Evolutionary conservation across 2,113 vertebrate genomes (phyloP), one percentile per base, ranked within the genome.

Genomic region (Aythya baeri): DNA sequence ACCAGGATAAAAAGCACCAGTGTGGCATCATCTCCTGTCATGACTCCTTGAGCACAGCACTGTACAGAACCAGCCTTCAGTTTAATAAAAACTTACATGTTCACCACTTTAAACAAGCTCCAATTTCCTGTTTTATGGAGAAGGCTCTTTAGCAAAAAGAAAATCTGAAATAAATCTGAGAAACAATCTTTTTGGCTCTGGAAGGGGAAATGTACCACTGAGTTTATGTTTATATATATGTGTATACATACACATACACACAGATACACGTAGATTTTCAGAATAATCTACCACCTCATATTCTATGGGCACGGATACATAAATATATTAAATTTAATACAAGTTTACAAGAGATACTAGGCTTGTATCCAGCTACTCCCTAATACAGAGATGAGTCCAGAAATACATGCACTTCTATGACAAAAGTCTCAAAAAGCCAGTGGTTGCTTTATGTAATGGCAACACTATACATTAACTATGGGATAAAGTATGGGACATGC

Each of bases 201-300:
- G 17, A 63, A 75, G 75, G 13, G 77, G 89, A 94, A 83, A 43
- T 1, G 22, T 38, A 65, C 2, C 22, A 34, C 2, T n/a, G 14
- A 65, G 20, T 4, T 91, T 67, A 59, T 12, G 83, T 25, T 7
- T 38, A 38, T 50, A 26, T 13, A 26, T 1, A 25, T 0, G 44
- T 1, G 90, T 1, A 27, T 17, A 8, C 4, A 29, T 2, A 17
- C 3, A 41, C 3, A 5, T 3, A 44, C 5, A 67, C 13, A 52
- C 25, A 52, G 50, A 25, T 26, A 26, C 5, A 54, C 2, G 6
- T 3, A 50, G 6, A 71, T 20, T 57, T 66, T 80, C 20, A 63
- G 0, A 31, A 7, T 43, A 85, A 80, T 38, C 32, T 5, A 18
- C 63, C 14, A 43, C 44, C 54, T 68, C 38, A 36, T 20, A 58